These are phyloP conservation scores for Urechis unicinctus DNA, from an alignment of 2,888 invertebrate species.

Conservation along the genomic window DNA sequence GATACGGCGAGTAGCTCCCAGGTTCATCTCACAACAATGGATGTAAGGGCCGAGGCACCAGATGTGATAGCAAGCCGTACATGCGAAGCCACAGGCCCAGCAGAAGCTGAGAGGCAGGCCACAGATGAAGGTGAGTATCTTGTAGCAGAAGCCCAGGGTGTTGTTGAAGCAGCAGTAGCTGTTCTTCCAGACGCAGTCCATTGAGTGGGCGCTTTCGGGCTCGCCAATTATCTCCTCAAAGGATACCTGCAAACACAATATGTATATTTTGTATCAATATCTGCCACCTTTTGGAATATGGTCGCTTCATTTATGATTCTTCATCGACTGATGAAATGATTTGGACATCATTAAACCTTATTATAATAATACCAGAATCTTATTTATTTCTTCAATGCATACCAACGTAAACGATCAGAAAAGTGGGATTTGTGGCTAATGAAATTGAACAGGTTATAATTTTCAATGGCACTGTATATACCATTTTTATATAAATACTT, in stretches of 20 bases:
- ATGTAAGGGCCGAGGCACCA: conserved; percentile 68
- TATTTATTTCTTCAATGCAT: too few species aligned
- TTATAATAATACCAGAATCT: too few species aligned
- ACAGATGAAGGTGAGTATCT: conserved; percentile 60
- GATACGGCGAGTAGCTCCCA: conserved; percentile 53
- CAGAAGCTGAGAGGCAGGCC: conserved; percentile 63
- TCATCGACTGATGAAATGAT: too few species aligned
- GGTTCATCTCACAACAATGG: conserved; percentile 63
- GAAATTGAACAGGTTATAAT: too few species aligned
- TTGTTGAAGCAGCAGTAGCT: conserved; percentile 62
- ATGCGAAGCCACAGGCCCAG: conserved; percentile 43
- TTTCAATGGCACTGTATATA: too few species aligned
- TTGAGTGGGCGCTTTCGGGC: conserved; percentile 27
- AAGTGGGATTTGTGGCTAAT: too few species aligned
- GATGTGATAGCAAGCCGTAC: conserved; percentile 61
- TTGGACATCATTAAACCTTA: too few species aligned
- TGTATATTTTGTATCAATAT: too few species aligned
- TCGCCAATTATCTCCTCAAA: conserved; percentile 29
- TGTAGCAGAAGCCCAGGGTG: conserved; percentile 65
- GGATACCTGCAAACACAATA: conserved; percentile 55
- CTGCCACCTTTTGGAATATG: too few species aligned
- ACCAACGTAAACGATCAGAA: too few species aligned
- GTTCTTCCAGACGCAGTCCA: conserved; percentile 67
- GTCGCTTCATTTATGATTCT: too few species aligned
- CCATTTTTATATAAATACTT: too few species aligned